A percentile compares a stretch with the other conserved stretches of the same genome.
These are phyloP conservation scores for Tenodera sinensis DNA, from an alignment of 2,888 invertebrate genomes.

Conservation along the genomic window DNA sequence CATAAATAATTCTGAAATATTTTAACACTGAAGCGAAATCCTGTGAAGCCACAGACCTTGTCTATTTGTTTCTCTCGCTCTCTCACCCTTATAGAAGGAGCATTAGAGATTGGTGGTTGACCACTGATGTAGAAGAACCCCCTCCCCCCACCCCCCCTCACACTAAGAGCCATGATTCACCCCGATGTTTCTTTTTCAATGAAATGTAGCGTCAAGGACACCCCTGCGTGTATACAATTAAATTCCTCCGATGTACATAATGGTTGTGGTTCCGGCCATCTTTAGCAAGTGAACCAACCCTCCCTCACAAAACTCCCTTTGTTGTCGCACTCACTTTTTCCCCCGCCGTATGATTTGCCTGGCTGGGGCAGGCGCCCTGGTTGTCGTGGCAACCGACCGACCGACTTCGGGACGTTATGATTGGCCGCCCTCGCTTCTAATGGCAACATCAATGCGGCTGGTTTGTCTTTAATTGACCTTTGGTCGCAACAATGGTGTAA, in stretches of 20 bases:
- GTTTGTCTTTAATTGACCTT: neutral
- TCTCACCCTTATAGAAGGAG: no score
- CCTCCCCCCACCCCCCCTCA: no score
- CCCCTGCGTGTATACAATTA: neutral
- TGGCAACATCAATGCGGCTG: constrained; percentile 1
- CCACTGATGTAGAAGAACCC: no score
- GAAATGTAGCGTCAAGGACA: neutral
- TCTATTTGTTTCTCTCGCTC: no score
- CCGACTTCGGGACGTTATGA: neutral
- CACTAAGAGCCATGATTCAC: neutral
- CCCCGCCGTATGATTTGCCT: neutral
- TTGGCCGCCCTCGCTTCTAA: neutral
- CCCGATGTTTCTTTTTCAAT: neutral
- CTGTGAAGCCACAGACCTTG: no score
- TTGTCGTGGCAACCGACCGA: neutral
- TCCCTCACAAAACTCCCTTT: neutral
- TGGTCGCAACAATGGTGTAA: neutral
- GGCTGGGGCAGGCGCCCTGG: neutral
- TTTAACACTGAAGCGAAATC: no score
- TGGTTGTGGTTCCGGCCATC: neutral
- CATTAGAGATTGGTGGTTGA: no score
- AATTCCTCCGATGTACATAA: neutral
- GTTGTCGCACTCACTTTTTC: neutral
- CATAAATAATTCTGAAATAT: no score
- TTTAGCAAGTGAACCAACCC: neutral